Percentiles rank a stretch among this genome's conserved stretches.
Conservation (phyloP, 2,888 invertebrate species). For the Norana najaformis region DNA sequence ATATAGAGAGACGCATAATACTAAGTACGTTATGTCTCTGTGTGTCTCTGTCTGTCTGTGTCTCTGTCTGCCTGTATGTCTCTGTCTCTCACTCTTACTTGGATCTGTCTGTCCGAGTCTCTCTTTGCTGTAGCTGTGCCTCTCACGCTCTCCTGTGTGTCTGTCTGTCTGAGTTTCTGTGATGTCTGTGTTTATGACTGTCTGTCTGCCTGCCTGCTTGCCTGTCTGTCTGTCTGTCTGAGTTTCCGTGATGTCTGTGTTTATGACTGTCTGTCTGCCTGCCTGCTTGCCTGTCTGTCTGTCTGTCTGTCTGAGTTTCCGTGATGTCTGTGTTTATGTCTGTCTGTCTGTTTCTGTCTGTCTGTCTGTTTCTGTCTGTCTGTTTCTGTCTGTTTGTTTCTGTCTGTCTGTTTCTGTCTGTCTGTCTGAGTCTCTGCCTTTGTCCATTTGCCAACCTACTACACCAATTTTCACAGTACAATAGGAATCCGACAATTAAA, state of each 20-base stretch:
- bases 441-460: no score
- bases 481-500: no score
- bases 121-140: background rate
- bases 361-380: background rate
- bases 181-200: no score
- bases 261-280: background rate
- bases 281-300: background rate
- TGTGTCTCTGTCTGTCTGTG: no score
- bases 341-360: background rate
- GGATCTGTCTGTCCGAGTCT: background rate
- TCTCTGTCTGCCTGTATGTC: no score
- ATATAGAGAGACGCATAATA: no score
- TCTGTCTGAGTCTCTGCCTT: no score
- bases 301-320: background rate
- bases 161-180: background rate
- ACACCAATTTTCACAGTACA: no score
- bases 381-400: background rate
- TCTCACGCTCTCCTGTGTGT: background rate
- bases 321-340: no score
- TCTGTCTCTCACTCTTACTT: no score
- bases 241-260: background rate
- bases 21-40: no score
- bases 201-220: background rate
- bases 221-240: background rate
- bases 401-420: background rate